phyloP scores from a whole-genome alignment of 2,888 invertebrate species.

The Cheilosia grossa region DNA sequence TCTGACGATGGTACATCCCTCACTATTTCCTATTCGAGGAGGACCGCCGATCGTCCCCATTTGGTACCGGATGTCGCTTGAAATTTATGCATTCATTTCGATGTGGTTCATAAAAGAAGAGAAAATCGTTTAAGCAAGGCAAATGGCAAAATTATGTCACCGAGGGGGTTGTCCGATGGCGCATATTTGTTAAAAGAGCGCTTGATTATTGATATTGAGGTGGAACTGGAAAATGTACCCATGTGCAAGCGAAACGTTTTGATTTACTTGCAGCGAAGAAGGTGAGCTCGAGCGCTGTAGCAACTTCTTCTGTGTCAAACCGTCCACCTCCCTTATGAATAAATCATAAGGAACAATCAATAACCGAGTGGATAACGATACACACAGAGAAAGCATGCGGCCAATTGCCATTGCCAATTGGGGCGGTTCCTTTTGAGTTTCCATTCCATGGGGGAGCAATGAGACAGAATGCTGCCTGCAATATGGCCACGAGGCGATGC shows the following conservation, averaged over 20 bases:
- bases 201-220: slow-evolving; percentile 12
- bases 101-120: slow-evolving; percentile 40
- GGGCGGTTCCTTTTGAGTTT: slow-evolving; percentile 27
- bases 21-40: neutral
- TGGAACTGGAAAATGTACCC: slow-evolving; percentile 1
- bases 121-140: slow-evolving; percentile 17
- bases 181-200: neutral
- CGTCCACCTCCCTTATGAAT: slow-evolving; percentile 44
- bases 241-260: slow-evolving; percentile 34
- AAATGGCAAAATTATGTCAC: slow-evolving; percentile 65
- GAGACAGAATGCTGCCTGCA: slow-evolving; percentile 13
- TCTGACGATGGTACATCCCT: slow-evolving; percentile 4
- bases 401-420: slow-evolving; percentile 37
- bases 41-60: slow-evolving; percentile 23
- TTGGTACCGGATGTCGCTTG: slow-evolving; percentile 58
- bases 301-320: slow-evolving; percentile 9
- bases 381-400: slow-evolving; percentile 16
- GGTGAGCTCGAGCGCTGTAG: neutral
- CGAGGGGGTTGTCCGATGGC: slow-evolving; percentile 13
- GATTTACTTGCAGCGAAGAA: slow-evolving; percentile 47
- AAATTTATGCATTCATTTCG: slow-evolving; percentile 60
- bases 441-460: slow-evolving; percentile 28
- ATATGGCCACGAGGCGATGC: neutral
- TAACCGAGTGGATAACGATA: slow-evolving; percentile 9
- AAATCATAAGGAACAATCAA: slow-evolving; percentile 58